These are phyloP conservation scores for Pediacus dermestoides DNA, from an alignment of 2,888 invertebrate species.

Conservation along the genomic window DNA sequence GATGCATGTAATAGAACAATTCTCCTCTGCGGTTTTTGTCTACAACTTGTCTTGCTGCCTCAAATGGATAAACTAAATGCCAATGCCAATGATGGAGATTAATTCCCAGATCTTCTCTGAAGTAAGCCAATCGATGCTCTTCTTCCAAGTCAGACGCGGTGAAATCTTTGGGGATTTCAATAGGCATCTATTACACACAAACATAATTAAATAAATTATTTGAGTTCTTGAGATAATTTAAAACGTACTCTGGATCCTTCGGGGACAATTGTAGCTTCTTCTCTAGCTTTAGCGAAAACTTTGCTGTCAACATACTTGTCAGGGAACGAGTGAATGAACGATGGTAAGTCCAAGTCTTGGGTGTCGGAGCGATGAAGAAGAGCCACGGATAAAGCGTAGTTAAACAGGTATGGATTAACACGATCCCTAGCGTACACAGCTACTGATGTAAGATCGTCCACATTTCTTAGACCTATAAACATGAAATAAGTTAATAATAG, in stretches of 20 bases:
- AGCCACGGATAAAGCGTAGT: conserved; percentile 74
- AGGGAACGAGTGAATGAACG: conserved; percentile 75
- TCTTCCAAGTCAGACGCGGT: conserved; percentile 71
- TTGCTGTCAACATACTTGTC: conserved; percentile 77
- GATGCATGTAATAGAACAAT: conserved; percentile 78
- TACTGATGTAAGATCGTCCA: conserved; percentile 68
- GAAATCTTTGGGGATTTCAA: conserved; percentile 69
- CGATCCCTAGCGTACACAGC: conserved; percentile 69
- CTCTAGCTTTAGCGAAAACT: conserved; percentile 65
- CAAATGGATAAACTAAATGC: conserved; percentile 84
- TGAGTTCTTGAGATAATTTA: conserved; percentile 54
- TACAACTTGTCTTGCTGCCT: conserved; percentile 60
- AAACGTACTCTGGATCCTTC: conserved; percentile 62
- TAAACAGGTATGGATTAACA: conserved; percentile 76
- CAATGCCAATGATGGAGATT: conserved; percentile 91
- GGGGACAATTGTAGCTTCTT: conserved; percentile 62
- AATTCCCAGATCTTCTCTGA: conserved; percentile 80
- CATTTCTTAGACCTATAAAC: conserved; percentile 46
- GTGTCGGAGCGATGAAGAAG: conserved; percentile 71
- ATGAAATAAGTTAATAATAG: conserved; percentile 1
- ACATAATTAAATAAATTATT: too few relatives aligned
- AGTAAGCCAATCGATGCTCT: conserved; percentile 79
- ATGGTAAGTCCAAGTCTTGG: conserved; percentile 65
- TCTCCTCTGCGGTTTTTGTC: conserved; percentile 75
- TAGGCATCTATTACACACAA: conserved; percentile 53